Evolutionary conservation across 2,888 invertebrate species (phyloP).

Genomic region (Agrilus cyanescens): DNA sequence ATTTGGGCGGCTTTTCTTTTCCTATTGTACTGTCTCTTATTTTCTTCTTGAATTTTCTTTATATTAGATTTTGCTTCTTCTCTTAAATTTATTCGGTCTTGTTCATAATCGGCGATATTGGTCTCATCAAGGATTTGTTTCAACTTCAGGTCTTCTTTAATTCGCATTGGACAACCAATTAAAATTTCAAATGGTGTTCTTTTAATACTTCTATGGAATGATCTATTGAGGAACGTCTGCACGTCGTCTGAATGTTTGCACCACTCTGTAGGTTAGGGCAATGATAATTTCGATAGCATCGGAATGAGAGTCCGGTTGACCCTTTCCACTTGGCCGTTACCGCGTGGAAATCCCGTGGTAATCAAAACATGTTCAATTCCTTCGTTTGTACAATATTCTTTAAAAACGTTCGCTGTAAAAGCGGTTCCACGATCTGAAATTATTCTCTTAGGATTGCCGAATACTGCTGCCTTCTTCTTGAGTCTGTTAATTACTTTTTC

Average conservation of each 20-base stretch:
- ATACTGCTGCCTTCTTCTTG: too few species aligned
- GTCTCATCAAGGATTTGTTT: constrained; percentile 14
- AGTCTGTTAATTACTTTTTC: too few species aligned
- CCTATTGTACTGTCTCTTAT: constrained; percentile 8
- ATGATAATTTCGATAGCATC: too few species aligned
- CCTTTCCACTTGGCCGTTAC: too few species aligned
- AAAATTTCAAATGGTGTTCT: constrained; percentile 18
- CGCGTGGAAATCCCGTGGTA: too few species aligned
- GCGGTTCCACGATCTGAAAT: too few species aligned
- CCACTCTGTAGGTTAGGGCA: too few species aligned
- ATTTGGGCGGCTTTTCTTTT: neutral
- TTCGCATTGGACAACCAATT: constrained; percentile 18
- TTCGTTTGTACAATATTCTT: too few species aligned
- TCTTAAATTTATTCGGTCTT: constrained; percentile 10
- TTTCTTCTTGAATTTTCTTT: constrained; percentile 15
- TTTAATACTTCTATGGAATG: constrained; percentile 14
- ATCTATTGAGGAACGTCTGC: constrained; percentile 14
- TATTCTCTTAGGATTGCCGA: too few species aligned
- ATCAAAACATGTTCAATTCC: too few species aligned
- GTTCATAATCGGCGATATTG: constrained; percentile 9
- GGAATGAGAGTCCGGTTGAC: too few species aligned
- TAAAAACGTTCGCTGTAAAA: too few species aligned
- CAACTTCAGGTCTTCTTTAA: constrained; percentile 14
- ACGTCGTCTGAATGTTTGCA: constrained; percentile 5
- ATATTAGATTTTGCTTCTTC: constrained; percentile 12